Conservation (phyloP, 2,113 vertebrate species). For the Brachypteracias leptosomus region DNA sequence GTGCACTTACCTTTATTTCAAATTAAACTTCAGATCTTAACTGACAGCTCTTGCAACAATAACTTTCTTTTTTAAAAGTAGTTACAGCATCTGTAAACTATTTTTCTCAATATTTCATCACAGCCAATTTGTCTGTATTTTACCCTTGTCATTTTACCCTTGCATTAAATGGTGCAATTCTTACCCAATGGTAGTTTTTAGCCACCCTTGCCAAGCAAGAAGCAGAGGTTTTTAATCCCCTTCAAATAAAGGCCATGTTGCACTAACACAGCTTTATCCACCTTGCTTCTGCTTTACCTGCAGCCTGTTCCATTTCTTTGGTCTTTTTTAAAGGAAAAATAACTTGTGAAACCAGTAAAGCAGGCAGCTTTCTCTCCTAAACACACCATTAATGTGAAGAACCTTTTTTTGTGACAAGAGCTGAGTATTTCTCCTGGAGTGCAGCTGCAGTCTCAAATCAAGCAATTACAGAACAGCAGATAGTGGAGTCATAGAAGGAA, state of each 20-base stretch:
- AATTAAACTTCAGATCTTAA: neutral
- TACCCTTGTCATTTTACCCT: neutral
- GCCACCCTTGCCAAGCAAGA: neutral
- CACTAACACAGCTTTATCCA: neutral
- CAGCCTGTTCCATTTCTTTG: neutral
- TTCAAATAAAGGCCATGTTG: neutral
- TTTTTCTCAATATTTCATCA: neutral
- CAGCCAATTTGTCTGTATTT: fast-evolving
- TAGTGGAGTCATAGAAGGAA: fast-evolving
- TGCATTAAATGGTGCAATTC: neutral
- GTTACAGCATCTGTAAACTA: neutral
- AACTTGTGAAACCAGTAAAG: neutral
- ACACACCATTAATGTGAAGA: too few species aligned
- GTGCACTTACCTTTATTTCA: neutral
- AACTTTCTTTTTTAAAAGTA: neutral
- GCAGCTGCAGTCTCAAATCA: neutral
- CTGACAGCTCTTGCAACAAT: neutral
- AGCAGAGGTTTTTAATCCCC: neutral
- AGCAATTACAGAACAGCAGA: neutral
- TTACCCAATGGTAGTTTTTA: neutral
- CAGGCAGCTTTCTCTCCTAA: neutral
- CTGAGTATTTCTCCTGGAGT: neutral
- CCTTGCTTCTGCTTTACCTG: neutral
- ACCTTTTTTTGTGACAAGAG: neutral
- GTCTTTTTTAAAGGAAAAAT: neutral